phyloP scores from a whole-genome alignment of 2,797 vertebrate species.

The Phataginus tricuspis region DNA sequence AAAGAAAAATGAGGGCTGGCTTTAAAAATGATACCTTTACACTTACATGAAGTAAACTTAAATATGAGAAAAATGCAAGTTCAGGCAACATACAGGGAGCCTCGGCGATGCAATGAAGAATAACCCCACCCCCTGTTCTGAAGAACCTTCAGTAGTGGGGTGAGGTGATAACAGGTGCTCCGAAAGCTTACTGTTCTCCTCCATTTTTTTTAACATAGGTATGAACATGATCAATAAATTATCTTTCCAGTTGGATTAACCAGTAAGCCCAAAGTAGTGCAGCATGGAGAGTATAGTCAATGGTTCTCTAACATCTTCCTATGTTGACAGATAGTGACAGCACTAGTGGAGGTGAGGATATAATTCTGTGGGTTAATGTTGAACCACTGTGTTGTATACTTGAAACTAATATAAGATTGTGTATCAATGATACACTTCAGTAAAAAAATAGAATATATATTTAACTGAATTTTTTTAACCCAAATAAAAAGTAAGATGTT shows the following conservation, averaged over 20 bases:
- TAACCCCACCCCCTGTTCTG: rapidly evolving
- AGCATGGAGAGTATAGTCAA: no score
- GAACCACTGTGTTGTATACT: no score
- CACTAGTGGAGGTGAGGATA: no score
- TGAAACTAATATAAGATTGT: no score
- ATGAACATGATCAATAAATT: background rate
- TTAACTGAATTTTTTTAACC: no score
- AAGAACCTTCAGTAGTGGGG: background rate
- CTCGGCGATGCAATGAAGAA: background rate
- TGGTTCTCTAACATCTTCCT: no score
- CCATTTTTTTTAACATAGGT: background rate
- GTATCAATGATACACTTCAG: no score
- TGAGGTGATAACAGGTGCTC: no score
- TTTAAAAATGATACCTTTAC: background rate
- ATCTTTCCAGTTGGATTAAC: background rate
- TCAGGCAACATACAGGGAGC: background rate
- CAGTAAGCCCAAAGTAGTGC: background rate
- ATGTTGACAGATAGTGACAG: no score
- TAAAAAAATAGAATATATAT: no score
- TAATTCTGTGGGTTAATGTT: no score
- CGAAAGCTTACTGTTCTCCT: background rate
- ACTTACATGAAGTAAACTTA: background rate
- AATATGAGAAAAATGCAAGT: background rate
- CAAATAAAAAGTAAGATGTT: no score
- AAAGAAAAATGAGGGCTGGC: background rate